These are phyloP conservation scores for Channallabes apus DNA, from an alignment of 2,797 vertebrate species.

Conservation along the genomic window DNA sequence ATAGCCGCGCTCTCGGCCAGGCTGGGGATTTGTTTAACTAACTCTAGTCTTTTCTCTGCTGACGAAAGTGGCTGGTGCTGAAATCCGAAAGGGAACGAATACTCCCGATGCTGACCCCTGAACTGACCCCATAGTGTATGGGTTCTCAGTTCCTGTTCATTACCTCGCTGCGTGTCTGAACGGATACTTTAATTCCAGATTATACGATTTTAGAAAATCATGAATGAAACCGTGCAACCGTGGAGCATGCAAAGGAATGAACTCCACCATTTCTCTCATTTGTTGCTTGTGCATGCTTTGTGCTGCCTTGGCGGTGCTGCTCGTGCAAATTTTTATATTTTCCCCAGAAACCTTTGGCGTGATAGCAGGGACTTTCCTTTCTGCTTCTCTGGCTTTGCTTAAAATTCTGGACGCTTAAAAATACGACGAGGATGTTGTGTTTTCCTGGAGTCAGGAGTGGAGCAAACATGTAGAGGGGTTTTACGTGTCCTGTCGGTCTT, in stretches of 20 bases:
- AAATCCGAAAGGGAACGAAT: background rate
- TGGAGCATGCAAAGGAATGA: too few relatives aligned
- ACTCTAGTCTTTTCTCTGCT: too few relatives aligned
- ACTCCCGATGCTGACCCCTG: background rate
- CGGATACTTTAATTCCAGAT: background rate
- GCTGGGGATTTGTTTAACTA: slow-evolving; percentile 5
- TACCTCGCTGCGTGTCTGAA: background rate
- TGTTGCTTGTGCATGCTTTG: background rate
- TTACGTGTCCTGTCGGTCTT: too few relatives aligned
- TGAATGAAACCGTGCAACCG: background rate
- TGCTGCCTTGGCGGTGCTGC: background rate
- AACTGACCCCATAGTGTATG: background rate
- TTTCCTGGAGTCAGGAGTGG: background rate
- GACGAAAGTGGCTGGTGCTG: background rate
- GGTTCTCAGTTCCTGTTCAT: background rate
- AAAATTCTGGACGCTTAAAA: background rate
- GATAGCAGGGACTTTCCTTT: slow-evolving; percentile 11
- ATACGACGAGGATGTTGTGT: background rate
- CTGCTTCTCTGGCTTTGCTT: background rate
- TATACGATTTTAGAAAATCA: background rate
- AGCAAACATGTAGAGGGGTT: background rate
- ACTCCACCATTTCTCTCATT: background rate
- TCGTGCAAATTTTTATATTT: background rate
- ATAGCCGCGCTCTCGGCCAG: background rate
- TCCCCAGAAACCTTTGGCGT: background rate